Evolutionary conservation across 2,797 vertebrate genomes (phyloP), one percentile per base, ranked within the genome.

Genomic region (Alauda arvensis): DNA sequence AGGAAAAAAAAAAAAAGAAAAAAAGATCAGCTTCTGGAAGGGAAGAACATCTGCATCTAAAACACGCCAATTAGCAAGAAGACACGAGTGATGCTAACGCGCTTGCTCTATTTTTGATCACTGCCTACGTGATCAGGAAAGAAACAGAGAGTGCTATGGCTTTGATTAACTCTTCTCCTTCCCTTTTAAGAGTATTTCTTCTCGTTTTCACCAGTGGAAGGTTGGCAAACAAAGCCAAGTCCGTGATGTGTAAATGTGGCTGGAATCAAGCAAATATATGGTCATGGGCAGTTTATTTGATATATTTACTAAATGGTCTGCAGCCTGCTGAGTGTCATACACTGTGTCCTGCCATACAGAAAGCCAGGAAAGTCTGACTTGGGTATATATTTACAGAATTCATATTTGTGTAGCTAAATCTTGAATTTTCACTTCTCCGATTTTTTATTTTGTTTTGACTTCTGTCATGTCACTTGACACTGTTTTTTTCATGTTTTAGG

Each of bases 1-100:
- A 69, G n/a, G n/a, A n/a, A 74, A 83, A 45, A 68, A 67, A 83
- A 37, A 83, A 69, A 85, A 87, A 63, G 71, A 53, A 77, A 83
- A 83, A 87, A 77, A 40, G 5, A 52, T 13, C 78, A 85, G 93
- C 94, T 96, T 96, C 94, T 97, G 94, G 88, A 91, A 96, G 95
- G 95, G 93, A 95, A 97, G 96, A 97, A 97, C 97, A 97, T 97
- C 97, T 97, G 97, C 96, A 96, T 97, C 96, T 95, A 95, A 96
- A 96, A 75, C 74, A 87, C 51, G 29, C 95, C 97, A 97, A 96
- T 97, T 97, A 97, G 85, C 96, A 91, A 96, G 94, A 96, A 96
- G 95, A 95, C 93, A 94, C 17, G 85, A 95, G 86, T 69, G 83
- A 91, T 95, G 96, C 95, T 95, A 95, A 94, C 25, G 43, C 89